Conservation (phyloP, 2,888 invertebrate genomes). For the Crematogaster levior region DNA sequence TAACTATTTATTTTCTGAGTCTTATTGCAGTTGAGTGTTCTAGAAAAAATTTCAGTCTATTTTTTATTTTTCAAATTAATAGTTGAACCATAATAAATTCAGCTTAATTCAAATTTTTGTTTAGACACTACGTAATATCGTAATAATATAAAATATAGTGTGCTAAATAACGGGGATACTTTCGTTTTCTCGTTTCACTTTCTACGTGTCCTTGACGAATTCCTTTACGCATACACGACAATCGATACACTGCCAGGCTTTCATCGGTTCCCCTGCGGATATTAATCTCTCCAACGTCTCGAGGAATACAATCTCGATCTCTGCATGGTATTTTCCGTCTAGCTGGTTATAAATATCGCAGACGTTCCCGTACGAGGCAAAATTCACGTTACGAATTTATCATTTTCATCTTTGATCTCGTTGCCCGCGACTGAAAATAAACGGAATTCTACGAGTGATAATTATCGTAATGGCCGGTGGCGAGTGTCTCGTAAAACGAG, state of each 20-base stretch:
- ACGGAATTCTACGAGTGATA: slow-evolving; percentile 55
- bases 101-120: not conserved
- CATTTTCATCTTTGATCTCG: slow-evolving; percentile 33
- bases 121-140: not conserved
- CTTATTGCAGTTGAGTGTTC: not conserved
- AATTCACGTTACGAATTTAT: slow-evolving; percentile 49
- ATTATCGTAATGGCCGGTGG: slow-evolving; percentile 52
- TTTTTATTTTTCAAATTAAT: not conserved
- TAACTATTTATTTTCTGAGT: not conserved
- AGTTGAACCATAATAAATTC: not conserved
- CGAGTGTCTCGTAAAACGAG: slow-evolving; percentile 37
- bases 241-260: slow-evolving; percentile 57
- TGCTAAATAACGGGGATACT: slow-evolving; percentile 8
- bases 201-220: slow-evolving; percentile 61
- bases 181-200: slow-evolving; percentile 31
- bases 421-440: slow-evolving; percentile 29
- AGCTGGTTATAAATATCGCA: slow-evolving; percentile 67
- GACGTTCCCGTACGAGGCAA: slow-evolving; percentile 40
- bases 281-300: slow-evolving; percentile 65
- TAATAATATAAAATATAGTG: not conserved
- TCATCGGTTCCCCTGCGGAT: slow-evolving; percentile 67
- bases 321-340: slow-evolving; percentile 61
- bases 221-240: slow-evolving; percentile 45
- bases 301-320: slow-evolving; percentile 52
- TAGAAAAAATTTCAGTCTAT: not conserved